Evolutionary conservation across 2,113 vertebrate species (phyloP), one percentile per base, ranked within the genome.

Genomic region (Gallinago paraguaiae): DNA sequence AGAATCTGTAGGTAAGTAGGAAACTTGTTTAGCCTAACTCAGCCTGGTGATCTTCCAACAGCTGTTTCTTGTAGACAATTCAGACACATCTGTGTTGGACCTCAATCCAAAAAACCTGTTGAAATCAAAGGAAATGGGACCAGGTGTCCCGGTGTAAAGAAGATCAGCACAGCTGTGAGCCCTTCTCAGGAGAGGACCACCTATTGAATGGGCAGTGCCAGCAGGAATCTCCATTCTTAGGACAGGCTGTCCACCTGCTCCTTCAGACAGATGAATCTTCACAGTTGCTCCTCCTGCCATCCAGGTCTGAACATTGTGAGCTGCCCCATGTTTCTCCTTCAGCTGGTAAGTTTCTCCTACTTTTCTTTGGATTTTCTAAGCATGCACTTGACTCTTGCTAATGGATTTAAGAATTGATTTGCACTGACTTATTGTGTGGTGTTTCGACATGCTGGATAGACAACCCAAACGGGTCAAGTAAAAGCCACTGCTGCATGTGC

Each of bases 261-360:
- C 41, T 70, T 86, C 45, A 69, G 45, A 6, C 13, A 4, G 61
- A 3, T 10, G 20, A 54, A 28, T 41, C 27, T 10, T 86, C 53
- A n/a, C 15, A 30, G 33, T 39, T 91, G 31, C 9, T 90, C 22
- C 71, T 93, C 33, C 33, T 60, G 23, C 19, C 11, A 39, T 24
- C 65, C 30, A 18, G 51, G 9, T 35, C 45, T 70, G 59, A 68
- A 3, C 9, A 7, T 2, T 51, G 37, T 72, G 70, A 81, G 31
- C 30, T 60, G 43, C 10, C 33, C 9, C 3, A 1, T 22, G 3
- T 48, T 91, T 68, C 27, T 5, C 46, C 72, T 72, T 0, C 0
- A 79, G 17, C 39, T 43, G 37, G 10, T 76, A 57, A 82, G 35
- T 67, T 78, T 82, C 39, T 75, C 28, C 27, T 72, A 2, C 18